A percentile compares a stretch with the other conserved stretches of the same genome.
These are phyloP conservation scores for Hipposideros larvatus DNA, from an alignment of 2,797 vertebrate species.

Conservation along the genomic window DNA sequence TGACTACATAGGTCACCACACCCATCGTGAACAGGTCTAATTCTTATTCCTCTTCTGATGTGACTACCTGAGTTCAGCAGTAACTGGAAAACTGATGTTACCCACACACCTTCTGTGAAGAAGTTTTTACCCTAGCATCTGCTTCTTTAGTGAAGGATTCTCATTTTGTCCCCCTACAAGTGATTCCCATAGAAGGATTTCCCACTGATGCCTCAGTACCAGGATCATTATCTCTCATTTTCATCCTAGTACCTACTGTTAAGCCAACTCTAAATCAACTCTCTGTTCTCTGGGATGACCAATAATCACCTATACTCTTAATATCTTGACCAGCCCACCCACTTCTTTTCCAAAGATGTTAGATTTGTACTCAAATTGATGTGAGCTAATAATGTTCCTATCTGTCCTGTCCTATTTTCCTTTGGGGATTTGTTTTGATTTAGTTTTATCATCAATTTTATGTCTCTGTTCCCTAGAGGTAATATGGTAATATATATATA, in stretches of 20 bases:
- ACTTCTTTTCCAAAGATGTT: not conserved
- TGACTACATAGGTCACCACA: not conserved
- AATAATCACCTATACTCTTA: not conserved
- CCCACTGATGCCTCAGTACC: not conserved
- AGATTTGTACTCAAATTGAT: not conserved
- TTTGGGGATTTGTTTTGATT: not conserved
- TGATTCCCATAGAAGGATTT: not conserved
- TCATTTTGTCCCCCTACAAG: not conserved
- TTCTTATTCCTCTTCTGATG: not conserved
- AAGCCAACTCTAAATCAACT: not conserved
- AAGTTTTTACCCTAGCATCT: not conserved
- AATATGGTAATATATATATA: no score
- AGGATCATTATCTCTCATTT: not conserved
- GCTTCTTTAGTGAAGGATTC: not conserved
- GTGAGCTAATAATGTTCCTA: not conserved
- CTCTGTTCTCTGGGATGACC: not conserved
- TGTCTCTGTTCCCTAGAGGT: not conserved
- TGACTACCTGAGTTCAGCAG: not conserved
- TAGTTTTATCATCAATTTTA: not conserved
- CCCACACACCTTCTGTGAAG: not conserved
- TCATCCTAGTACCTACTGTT: not conserved
- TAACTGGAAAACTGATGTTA: not conserved
- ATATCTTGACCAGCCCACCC: not conserved
- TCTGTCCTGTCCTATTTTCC: not conserved
- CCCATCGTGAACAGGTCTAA: not conserved